phyloP scores from a whole-genome alignment of 2,113 vertebrate genomes.

The Myiagra hebetior region DNA sequence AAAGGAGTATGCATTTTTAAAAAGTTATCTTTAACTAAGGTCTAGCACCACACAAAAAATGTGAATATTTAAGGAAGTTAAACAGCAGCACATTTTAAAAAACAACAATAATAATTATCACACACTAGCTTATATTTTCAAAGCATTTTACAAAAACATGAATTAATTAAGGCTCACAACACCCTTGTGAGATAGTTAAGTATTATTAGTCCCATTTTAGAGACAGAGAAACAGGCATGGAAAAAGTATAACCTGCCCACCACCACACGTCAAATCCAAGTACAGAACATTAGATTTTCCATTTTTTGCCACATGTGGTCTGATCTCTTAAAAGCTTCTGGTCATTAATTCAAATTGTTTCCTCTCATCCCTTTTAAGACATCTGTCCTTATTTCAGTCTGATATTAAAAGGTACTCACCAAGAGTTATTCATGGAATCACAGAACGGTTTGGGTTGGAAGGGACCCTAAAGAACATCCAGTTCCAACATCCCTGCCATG shows the following conservation, averaged over 20 bases:
- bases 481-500: background rate
- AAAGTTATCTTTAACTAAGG: conserved; percentile 13
- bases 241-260: background rate
- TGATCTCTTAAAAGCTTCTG: background rate
- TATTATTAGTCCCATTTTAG: conserved; percentile 31
- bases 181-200: conserved; percentile 38
- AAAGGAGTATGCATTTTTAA: background rate
- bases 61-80: background rate
- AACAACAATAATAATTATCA: background rate
- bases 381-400: background rate
- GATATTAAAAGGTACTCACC: background rate
- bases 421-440: background rate
- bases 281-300: background rate
- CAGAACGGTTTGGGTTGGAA: background rate
- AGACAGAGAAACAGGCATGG: conserved; percentile 9
- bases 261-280: background rate
- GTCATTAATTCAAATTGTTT: background rate
- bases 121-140: background rate
- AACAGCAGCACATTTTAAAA: background rate
- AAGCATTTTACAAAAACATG: conserved; percentile 30
- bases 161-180: conserved; percentile 16
- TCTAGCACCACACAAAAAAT: background rate
- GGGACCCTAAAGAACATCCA: background rate
- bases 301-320: background rate
- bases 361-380: background rate